A percentile compares a stretch with the other conserved stretches of the same genome.
phyloP scores from a whole-genome alignment of 2,113 vertebrate genomes.

The Tichodroma muraria region DNA sequence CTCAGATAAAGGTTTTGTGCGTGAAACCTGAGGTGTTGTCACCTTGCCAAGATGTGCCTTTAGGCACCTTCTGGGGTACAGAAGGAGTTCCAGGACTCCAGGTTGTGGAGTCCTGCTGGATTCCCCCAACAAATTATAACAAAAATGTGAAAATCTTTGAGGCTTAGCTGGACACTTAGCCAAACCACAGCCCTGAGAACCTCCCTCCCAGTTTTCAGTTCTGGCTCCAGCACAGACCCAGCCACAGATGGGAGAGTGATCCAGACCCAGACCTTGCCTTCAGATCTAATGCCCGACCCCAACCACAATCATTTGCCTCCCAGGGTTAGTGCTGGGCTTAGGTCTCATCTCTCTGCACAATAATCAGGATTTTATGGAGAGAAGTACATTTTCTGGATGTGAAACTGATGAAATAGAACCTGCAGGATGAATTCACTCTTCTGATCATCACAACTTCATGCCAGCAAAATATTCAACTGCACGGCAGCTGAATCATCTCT shows the following conservation, averaged over 20 bases:
- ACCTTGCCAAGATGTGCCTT: neutral
- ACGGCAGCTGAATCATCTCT: neutral
- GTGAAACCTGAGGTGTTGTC: neutral
- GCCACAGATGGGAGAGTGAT: neutral
- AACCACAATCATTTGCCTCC: neutral
- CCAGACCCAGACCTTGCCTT: neutral
- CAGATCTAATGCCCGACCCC: neutral
- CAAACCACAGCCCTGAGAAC: neutral
- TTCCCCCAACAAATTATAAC: fast-evolving
- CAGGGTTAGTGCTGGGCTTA: neutral
- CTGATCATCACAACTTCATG: neutral
- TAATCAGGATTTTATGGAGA: neutral
- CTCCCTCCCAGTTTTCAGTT: neutral
- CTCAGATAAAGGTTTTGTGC: neutral
- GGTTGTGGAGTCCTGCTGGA: neutral
- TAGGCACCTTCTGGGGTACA: neutral
- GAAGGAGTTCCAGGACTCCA: neutral
- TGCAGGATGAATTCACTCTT: neutral
- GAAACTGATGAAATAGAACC: neutral
- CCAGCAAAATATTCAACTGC: neutral
- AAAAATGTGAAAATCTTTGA: neutral
- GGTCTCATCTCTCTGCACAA: neutral
- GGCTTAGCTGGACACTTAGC: neutral
- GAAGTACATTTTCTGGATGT: neutral
- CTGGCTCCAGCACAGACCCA: neutral